A percentile compares a stretch with the other conserved stretches of the same genome.
These are phyloP conservation scores for Anoplophora glabripennis DNA, from an alignment of 1,140 invertebrate species.

Conservation along the genomic window DNA sequence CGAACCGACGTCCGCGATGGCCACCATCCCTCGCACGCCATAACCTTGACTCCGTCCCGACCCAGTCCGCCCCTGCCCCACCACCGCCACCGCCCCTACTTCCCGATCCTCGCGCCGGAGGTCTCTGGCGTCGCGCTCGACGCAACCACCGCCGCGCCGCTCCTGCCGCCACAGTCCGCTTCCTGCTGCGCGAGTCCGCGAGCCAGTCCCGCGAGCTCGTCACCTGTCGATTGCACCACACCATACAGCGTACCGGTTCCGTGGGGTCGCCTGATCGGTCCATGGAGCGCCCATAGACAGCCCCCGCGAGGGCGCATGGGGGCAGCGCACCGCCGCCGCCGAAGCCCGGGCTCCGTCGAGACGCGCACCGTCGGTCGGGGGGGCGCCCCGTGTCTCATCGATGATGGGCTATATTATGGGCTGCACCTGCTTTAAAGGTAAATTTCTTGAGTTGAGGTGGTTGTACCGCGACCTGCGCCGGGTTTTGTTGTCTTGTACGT, in stretches of 20 bases:
- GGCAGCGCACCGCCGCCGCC: constrained; percentile 40
- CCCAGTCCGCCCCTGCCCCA: too few species aligned
- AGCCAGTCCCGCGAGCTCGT: not conserved
- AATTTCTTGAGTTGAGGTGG: not conserved
- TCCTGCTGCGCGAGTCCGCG: not conserved
- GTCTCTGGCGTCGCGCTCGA: constrained; percentile 12
- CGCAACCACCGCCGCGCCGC: not conserved
- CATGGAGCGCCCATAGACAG: constrained; percentile 16
- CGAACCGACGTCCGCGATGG: too few species aligned
- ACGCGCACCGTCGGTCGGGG: constrained; percentile 45
- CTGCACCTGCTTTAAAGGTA: constrained; percentile 85
- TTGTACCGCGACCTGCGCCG: too few species aligned
- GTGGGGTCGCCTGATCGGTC: not conserved
- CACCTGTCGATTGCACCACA: constrained; percentile 12
- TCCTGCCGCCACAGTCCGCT: not conserved
- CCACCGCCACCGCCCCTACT: constrained; percentile 1
- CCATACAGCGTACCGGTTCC: not conserved
- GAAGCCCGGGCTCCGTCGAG: constrained; percentile 46
- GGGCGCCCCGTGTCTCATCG: constrained; percentile 49
- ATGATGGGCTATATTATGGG: constrained; percentile 90
- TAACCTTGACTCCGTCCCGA: too few species aligned
- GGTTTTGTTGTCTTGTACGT: too few species aligned
- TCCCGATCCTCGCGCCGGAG: constrained; percentile 14
- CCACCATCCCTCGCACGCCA: too few species aligned
- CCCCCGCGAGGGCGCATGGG: constrained; percentile 33